Conservation (phyloP, 2,113 vertebrate species). For the Scomber japonicus region DNA sequence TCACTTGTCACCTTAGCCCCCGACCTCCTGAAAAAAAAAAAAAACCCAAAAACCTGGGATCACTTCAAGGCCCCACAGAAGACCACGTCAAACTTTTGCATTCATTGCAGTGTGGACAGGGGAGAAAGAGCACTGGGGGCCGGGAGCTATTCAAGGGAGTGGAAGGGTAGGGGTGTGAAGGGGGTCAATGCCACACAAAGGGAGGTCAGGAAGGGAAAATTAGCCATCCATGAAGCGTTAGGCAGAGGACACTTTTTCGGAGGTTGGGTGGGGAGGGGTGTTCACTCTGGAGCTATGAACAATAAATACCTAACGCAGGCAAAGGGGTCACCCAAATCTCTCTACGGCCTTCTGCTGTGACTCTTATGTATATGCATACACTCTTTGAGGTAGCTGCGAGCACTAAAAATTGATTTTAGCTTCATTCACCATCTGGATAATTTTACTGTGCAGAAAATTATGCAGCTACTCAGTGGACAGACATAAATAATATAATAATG, state of each 20-base stretch:
- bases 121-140: slow-evolving; percentile 70
- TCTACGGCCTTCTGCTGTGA: slow-evolving; percentile 2
- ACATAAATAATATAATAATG: background rate
- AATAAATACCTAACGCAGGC: slow-evolving; percentile 87
- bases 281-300: slow-evolving; percentile 86
- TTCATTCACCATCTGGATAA: slow-evolving; percentile 3
- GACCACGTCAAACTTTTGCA: slow-evolving; percentile 89
- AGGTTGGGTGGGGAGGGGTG: slow-evolving; percentile 58
- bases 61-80: slow-evolving; percentile 68
- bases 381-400: too few species aligned
- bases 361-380: background rate
- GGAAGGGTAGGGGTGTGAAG: slow-evolving; percentile 68
- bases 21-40: slow-evolving; percentile 41
- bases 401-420: background rate
- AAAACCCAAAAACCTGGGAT: slow-evolving; percentile 62
- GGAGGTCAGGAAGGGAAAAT: slow-evolving; percentile 92
- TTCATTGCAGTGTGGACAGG: slow-evolving; percentile 85
- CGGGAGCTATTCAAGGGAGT: slow-evolving; percentile 67
- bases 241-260: slow-evolving; percentile 83
- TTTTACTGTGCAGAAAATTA: background rate
- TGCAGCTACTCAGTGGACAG: background rate
- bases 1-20: slow-evolving; percentile 81
- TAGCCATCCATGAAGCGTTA: slow-evolving; percentile 93
- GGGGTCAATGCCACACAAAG: slow-evolving; percentile 90
- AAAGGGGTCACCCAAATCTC: slow-evolving; percentile 36